Base-by-base conservation (phyloP, 2,113 vertebrate species). In the Vicugna pacos region DNA sequence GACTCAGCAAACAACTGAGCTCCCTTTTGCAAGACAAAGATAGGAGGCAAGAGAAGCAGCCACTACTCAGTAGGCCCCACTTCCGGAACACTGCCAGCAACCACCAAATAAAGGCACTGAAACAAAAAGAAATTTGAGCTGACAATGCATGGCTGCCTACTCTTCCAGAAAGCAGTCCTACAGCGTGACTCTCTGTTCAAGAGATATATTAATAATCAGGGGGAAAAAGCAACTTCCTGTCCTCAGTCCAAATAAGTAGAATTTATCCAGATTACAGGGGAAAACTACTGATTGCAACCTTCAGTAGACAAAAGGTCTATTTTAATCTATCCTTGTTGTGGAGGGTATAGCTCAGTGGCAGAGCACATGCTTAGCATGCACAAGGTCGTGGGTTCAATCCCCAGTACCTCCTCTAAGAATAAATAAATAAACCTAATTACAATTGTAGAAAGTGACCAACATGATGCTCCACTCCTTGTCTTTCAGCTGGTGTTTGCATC, bases 91-190 rank as follows among this genome's bases (percentile, higher is more conserved):
- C 88, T 95, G 95, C 95, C 96, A 96, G 80, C 62, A 79, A 75
- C 60, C 38, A 93, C 79, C 93, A 95, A 60, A 38, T 42, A 91
- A 92, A 58, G 80, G 58, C 73, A 95, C 35, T 85, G 82, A 95
- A 98, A 97, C 95, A 98, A 97, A 98, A 98, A 96, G 62, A 52
- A 89, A 98, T 11, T 42, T 67, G 64, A 97, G 87, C 80, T 72
- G 96, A 94, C 89, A 90, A 89, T 8, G 42, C 67, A 79, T 35
- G 77, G 81, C 56, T 92, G 83, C 20, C 83, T 76, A 54, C n/a
- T 58, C 77, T 92, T 84, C 79, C 56, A 75, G 93, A 95, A 93
- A 91, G 48, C 52, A 87, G 16, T 32, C n/a, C 58, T 81, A 95
- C 48, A 54, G 54, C n/a, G 38, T 79, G 70, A 89, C 13, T 90